These are phyloP conservation scores for Paracentrotus lividus DNA, from an alignment of 53 echinoderm and acorn worm species.

Conservation along the genomic window DNA sequence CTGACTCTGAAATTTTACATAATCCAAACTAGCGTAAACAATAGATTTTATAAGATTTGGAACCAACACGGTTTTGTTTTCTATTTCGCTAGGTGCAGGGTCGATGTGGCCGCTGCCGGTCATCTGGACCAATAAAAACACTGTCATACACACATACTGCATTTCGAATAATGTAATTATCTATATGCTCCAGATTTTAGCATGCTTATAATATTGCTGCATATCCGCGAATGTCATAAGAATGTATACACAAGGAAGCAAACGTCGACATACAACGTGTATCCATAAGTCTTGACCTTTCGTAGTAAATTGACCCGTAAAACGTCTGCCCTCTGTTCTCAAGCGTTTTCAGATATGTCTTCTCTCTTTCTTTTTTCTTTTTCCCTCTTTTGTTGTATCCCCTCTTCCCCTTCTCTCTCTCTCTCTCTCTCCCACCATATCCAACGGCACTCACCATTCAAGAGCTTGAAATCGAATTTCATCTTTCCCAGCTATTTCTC, in stretches of 20 bases:
- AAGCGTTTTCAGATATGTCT: not conserved
- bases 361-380: not conserved
- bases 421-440: not conserved
- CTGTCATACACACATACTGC: too few species aligned
- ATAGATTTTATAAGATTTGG: too few species aligned
- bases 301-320: conserved; percentile 38
- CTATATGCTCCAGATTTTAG: too few species aligned
- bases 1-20: too few species aligned
- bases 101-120: too few species aligned
- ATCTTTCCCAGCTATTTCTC: not conserved
- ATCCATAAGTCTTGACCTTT: conserved; percentile 21
- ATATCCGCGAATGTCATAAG: not conserved
- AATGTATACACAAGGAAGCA: not conserved
- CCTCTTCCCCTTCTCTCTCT: not conserved
- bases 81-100: too few species aligned
- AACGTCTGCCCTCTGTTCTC: not conserved
- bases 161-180: too few species aligned
- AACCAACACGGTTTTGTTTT: too few species aligned
- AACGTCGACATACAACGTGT: not conserved
- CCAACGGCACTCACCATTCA: not conserved
- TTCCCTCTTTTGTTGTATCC: not conserved
- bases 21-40: too few species aligned
- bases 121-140: too few species aligned
- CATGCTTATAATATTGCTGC: too few species aligned
- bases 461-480: not conserved